Evolutionary conservation across 2,113 vertebrate species (phyloP), one percentile per base, ranked within the genome.

Genomic region (Nesospiza acunhae): DNA sequence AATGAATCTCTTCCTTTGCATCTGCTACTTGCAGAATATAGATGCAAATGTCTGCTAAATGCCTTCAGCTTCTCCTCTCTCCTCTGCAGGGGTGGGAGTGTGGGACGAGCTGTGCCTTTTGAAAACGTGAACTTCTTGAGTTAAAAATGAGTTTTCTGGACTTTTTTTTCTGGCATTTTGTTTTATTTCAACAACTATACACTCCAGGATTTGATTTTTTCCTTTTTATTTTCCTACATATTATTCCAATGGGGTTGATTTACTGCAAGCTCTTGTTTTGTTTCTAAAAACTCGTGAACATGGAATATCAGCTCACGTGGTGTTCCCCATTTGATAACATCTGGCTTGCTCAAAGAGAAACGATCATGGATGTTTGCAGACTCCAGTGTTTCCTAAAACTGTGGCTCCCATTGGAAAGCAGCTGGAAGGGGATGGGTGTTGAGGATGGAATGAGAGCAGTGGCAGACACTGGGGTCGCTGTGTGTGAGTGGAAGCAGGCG

Each of bases 401-500:
- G 35, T 10, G 21, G 4, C 41, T 73, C 27, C 72, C 4, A 0
- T 10, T 39, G 56, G 47, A 50, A 47, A 47, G 27, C 33, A 24
- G 0, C 15, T 20, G 81, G 68, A 18, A 28, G 58, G 17, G 27
- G 31, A 3, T 9, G 27, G 55, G 9, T n/a, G 30, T 4, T 44
- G 5, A 19, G 60, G 23, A 13, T 56, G 27, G 27, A 8, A 15
- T 5, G 47, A 19, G 75, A 44, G 69, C 50, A 27, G 15, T 1
- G 8, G 0, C 33, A 31, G 80, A 4, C 18, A 3, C 52, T 0
- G 1, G 20, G 2, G 13, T 4, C 0, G 0, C 24, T 19, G 42
- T 4, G 7, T 22, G 59, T 28, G 47, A 28, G 53, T 3, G 11
- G 63, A 63, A 77, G 63, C 73, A 44, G 59, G 5, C 13, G 58